phyloP scores from a whole-genome alignment of 2,888 invertebrate species.

The Drosophila borealis region DNA sequence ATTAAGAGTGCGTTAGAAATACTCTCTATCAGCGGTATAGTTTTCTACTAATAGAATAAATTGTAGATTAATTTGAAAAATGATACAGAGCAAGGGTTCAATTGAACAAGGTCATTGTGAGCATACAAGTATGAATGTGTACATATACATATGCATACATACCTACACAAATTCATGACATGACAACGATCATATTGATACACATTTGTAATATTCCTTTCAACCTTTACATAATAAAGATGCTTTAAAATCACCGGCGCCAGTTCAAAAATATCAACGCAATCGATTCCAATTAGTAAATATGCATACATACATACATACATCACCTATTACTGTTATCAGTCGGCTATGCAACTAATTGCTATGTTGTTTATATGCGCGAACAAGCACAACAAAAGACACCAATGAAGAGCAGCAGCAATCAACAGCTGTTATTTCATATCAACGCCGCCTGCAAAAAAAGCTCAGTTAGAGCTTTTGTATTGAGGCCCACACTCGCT shows the following conservation, averaged over 20 bases:
- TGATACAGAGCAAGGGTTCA: background rate
- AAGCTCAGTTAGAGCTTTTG: conserved; percentile 56
- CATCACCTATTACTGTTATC: conserved; percentile 39
- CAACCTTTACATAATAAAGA: conserved; percentile 49
- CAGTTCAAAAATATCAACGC: conserved; percentile 29
- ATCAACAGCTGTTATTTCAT: conserved; percentile 57
- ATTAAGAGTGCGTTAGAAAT: no score
- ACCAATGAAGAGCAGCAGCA: conserved; percentile 28
- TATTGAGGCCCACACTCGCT: conserved; percentile 40
- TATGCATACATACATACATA: conserved; percentile 1
- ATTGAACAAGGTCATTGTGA: conserved; percentile 10
- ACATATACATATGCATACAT: background rate
- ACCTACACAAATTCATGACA: background rate
- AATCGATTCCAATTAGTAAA: conserved; percentile 26
- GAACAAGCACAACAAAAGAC: conserved; percentile 55
- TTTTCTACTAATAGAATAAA: background rate
- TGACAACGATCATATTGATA: conserved; percentile 5
- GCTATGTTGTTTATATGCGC: conserved; percentile 68
- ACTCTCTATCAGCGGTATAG: background rate
- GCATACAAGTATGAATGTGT: background rate
- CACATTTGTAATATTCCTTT: conserved; percentile 26
- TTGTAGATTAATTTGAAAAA: background rate
- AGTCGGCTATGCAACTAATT: conserved; percentile 46
- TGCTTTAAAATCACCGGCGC: conserved; percentile 18
- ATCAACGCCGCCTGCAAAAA: conserved; percentile 12